Evolutionary conservation across 2,888 invertebrate genomes (phyloP).

Genomic region (Lymantria monacha): DNA sequence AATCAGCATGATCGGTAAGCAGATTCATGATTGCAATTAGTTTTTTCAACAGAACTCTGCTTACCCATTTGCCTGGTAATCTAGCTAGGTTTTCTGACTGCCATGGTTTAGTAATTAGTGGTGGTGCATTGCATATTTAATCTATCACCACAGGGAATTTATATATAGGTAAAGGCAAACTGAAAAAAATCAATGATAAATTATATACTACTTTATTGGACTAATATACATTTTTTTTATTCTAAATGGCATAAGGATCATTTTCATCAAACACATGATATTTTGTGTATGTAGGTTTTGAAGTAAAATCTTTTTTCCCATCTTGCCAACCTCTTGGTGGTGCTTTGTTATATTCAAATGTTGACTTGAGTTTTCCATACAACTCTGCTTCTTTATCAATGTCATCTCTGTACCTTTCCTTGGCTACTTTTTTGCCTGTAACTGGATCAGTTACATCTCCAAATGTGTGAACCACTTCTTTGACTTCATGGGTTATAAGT

Average conservation of each 20-base stretch:
- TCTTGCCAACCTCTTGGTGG: slow-evolving; percentile 91
- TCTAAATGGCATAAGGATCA: slow-evolving; percentile 86
- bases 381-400: slow-evolving; percentile 85
- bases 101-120: no score
- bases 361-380: slow-evolving; percentile 86
- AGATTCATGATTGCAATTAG: no score
- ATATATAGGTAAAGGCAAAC: no score
- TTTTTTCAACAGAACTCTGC: no score
- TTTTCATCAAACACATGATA: slow-evolving; percentile 90
- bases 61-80: no score
- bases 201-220: slow-evolving; percentile 5
- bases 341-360: slow-evolving; percentile 89
- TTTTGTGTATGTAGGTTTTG: slow-evolving; percentile 88
- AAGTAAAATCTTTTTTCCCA: slow-evolving; percentile 90
- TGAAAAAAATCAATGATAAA: no score
- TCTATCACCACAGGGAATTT: no score
- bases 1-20: no score
- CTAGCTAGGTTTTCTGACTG: no score
- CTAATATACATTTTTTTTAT: slow-evolving; percentile 3
- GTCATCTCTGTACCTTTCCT: slow-evolving; percentile 87
- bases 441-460: slow-evolving; percentile 94
- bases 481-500: slow-evolving; percentile 89
- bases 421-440: slow-evolving; percentile 89
- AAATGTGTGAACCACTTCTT: slow-evolving; percentile 89
- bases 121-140: no score